Conservation (phyloP, 1,140 invertebrate species). For the Orussus abietinus region DNA sequence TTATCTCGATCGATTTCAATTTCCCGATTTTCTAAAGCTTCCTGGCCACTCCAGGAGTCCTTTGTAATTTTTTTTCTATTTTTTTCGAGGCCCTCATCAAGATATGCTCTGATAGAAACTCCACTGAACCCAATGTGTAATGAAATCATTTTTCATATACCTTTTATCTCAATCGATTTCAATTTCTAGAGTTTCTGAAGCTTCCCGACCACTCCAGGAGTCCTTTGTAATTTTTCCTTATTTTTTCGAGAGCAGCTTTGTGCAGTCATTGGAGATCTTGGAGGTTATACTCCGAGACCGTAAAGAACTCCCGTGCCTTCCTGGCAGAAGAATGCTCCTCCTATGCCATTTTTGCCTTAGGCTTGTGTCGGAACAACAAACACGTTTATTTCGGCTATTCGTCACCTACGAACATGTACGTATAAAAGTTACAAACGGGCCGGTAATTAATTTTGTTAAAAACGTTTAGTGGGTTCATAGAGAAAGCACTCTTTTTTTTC, state of each 20-base stretch:
- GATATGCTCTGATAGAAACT: slow-evolving; percentile 44
- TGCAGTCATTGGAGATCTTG: slow-evolving; percentile 64
- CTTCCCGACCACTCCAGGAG: no score
- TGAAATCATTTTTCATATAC: slow-evolving; percentile 9
- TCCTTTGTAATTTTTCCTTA: no score
- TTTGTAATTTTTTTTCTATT: no score
- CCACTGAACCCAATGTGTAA: slow-evolving; percentile 49
- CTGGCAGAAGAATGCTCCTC: slow-evolving; percentile 39
- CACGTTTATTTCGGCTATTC: slow-evolving; percentile 22
- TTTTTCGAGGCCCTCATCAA: slow-evolving; percentile 58
- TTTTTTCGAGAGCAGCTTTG: no score
- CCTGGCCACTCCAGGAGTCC: no score
- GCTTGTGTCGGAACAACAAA: slow-evolving; percentile 13
- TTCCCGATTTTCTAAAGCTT: no score
- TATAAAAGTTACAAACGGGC: slow-evolving; percentile 4
- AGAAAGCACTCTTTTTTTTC: no score
- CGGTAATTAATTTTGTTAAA: no score
- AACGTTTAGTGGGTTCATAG: no score
- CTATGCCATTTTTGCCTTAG: slow-evolving; percentile 6
- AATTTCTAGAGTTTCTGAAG: no score
- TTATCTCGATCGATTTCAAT: no score
- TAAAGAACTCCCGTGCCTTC: slow-evolving; percentile 46
- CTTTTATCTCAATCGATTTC: no score
- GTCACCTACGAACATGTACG: slow-evolving; percentile 18
- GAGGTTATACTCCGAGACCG: slow-evolving; percentile 59